phyloP scores from a whole-genome alignment of 2,113 vertebrate species.

The Muscicapa adusta region DNA sequence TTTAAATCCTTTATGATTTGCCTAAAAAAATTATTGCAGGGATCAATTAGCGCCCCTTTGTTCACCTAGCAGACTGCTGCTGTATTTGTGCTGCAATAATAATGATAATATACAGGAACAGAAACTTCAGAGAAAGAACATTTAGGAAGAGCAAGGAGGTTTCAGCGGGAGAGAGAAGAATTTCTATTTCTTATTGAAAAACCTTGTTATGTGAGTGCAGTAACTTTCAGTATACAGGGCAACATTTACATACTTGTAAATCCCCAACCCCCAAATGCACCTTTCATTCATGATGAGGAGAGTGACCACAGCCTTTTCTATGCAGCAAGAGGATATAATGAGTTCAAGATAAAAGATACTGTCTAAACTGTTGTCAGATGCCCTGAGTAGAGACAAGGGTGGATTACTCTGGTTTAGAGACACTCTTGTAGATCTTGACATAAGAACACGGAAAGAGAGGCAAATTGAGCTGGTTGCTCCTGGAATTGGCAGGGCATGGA shows the following conservation, averaged over 20 bases:
- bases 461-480: neutral
- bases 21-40: neutral
- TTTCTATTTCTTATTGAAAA: neutral
- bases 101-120: neutral
- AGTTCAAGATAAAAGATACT: neutral
- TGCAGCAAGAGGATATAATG: neutral
- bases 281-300: neutral
- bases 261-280: accelerated
- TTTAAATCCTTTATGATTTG: neutral
- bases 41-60: neutral
- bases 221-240: neutral
- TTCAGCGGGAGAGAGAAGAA: neutral
- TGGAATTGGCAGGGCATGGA: neutral
- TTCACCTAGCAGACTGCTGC: neutral
- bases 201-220: neutral
- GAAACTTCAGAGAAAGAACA: neutral
- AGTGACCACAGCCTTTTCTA: neutral
- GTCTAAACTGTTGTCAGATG: neutral
- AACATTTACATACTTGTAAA: neutral
- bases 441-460: neutral
- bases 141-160: neutral
- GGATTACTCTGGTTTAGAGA: neutral
- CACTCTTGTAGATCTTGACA: neutral
- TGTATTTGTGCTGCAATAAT: neutral
- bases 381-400: neutral